phyloP scores from a whole-genome alignment of 2,797 vertebrate species.

The Falco concolor region DNA sequence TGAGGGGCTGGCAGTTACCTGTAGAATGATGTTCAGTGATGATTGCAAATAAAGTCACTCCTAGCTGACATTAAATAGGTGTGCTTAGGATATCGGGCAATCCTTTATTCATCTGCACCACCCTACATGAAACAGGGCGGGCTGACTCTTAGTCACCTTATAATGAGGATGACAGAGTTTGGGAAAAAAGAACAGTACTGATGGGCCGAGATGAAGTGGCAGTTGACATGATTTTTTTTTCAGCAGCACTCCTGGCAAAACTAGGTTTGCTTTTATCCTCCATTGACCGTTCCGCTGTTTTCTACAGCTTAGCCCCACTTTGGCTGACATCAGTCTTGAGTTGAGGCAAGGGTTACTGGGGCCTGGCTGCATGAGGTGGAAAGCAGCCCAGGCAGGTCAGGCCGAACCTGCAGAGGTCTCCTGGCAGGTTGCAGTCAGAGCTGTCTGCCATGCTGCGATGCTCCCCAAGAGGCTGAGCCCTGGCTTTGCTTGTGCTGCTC shows the following conservation, averaged over 20 bases:
- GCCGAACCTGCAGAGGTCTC: background rate
- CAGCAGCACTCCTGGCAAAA: accelerated
- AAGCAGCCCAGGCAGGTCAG: accelerated
- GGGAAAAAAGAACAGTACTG: accelerated
- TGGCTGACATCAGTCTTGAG: accelerated
- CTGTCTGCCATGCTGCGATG: accelerated
- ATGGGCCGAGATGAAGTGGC: background rate
- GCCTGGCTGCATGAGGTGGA: background rate
- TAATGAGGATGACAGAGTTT: background rate
- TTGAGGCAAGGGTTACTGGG: background rate
- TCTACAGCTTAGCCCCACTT: background rate
- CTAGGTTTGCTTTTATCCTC: background rate
- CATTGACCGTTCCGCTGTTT: background rate
- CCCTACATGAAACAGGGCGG: background rate
- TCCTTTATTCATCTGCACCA: background rate
- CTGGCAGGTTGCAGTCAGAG: background rate
- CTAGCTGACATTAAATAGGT: background rate
- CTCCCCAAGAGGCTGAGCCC: accelerated
- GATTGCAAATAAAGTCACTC: background rate
- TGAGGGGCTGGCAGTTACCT: background rate
- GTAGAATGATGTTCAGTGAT: background rate
- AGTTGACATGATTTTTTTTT: accelerated
- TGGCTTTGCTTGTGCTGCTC: background rate
- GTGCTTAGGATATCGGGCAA: background rate
- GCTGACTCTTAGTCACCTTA: background rate